These are phyloP conservation scores for Actinostola sp. DNA, from an alignment of 92 coral and sea anemone genomes.

Conservation along the genomic window DNA sequence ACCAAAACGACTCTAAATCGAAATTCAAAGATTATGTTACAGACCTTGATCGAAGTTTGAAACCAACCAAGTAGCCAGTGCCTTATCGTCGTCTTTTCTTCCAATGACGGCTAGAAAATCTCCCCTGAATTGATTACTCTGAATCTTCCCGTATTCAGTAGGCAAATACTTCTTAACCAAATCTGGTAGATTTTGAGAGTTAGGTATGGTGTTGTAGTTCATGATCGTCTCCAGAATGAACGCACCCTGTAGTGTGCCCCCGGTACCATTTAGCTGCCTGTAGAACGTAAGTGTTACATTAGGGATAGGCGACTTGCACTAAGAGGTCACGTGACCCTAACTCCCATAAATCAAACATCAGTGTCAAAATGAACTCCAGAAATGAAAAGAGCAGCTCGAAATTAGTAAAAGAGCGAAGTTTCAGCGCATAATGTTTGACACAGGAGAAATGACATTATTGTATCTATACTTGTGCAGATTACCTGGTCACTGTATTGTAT, in stretches of 20 bases:
- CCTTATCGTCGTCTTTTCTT: slow-evolving; percentile 14
- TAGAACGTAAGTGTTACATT: no score
- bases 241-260: slow-evolving; percentile 53
- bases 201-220: slow-evolving; percentile 59
- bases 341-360: no score
- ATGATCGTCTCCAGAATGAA: slow-evolving; percentile 58
- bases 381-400: no score
- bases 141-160: not conserved
- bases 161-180: not conserved
- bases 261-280: slow-evolving; percentile 42
- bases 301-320: no score
- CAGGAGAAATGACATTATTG: no score
- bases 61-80: not conserved
- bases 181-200: slow-evolving; percentile 41
- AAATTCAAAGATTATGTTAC: not conserved
- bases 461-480: no score
- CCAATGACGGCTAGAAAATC: slow-evolving; percentile 61
- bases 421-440: no score
- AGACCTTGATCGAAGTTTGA: slow-evolving; percentile 12
- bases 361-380: no score
- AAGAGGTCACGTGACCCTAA: no score
- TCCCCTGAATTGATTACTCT: slow-evolving; percentile 37
- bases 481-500: no score
- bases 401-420: no score
- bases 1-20: no score